Evolutionary conservation across 2,113 vertebrate genomes (phyloP).

Genomic region (Rafetus swinhoei): DNA sequence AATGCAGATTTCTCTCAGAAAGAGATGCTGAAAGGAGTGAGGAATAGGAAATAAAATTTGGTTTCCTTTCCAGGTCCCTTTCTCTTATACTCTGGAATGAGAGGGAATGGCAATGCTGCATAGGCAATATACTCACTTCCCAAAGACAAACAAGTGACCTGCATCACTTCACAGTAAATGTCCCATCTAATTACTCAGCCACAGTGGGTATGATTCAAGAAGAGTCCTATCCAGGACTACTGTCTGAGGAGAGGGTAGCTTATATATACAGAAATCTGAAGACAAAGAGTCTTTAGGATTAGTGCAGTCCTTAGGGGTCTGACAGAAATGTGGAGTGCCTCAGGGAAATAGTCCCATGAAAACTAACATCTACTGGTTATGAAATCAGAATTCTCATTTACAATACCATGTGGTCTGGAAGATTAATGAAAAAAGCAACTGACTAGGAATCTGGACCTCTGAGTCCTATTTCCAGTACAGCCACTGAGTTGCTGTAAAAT

Average conservation of each 20-base stretch:
- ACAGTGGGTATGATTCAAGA: accelerated
- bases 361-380: not conserved
- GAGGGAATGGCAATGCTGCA: not conserved
- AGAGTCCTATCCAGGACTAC: not conserved
- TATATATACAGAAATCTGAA: not conserved
- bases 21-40: not conserved
- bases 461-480: slow-evolving; percentile 60
- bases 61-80: not conserved
- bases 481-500: slow-evolving; percentile 63
- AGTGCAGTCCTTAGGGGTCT: not conserved
- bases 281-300: accelerated
- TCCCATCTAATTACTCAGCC: not conserved
- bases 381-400: not conserved
- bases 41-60: not conserved
- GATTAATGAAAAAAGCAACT: not conserved
- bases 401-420: not conserved
- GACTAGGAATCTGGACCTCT: slow-evolving; percentile 18
- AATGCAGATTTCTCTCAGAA: not conserved
- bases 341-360: not conserved
- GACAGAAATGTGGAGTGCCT: not conserved
- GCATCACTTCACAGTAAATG: not conserved
- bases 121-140: not conserved
- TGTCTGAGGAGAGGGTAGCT: not conserved
- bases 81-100: not conserved
- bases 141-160: not conserved